Evolutionary conservation across 2,888 invertebrate genomes (phyloP).

Genomic region (Drosophila setosimentum): DNA sequence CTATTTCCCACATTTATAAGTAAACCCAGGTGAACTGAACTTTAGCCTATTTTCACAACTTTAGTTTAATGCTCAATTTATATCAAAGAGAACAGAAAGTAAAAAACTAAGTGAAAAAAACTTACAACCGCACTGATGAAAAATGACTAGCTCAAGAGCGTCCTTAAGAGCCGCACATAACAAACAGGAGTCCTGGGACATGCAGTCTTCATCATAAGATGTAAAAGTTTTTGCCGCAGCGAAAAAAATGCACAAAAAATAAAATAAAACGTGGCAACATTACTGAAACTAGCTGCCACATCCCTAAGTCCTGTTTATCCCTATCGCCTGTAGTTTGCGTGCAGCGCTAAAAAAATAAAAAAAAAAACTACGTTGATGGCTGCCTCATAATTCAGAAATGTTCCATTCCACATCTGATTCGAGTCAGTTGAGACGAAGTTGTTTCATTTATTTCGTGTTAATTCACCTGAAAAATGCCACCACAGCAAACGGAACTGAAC

Average conservation of each 20-base stretch:
- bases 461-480: conserved; percentile 51
- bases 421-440: conserved; percentile 24
- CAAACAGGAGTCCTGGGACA: conserved; percentile 43
- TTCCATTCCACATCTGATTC: conserved; percentile 19
- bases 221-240: conserved; percentile 44
- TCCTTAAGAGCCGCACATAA: conserved; percentile 34
- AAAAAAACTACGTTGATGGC: conserved; percentile 59
- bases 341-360: too few species aligned
- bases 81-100: conserved; percentile 35
- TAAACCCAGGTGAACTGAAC: conserved; percentile 48
- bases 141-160: conserved; percentile 59
- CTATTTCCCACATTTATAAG: conserved; percentile 15
- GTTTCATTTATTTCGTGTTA: conserved; percentile 65
- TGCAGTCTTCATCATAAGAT: conserved; percentile 58
- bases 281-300: conserved; percentile 22
- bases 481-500: conserved; percentile 26
- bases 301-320: conserved; percentile 21
- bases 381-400: conserved; percentile 71
- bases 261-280: conserved; percentile 22
- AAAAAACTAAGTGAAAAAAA: conserved; percentile 3
- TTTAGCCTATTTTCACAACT: conserved; percentile 32
- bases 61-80: conserved; percentile 57
- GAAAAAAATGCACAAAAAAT: conserved; percentile 29
- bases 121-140: conserved; percentile 52
- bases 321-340: conserved; percentile 57